Evolutionary conservation across 2,113 vertebrate genomes (phyloP).

Genomic region (Harpagus bidentatus): DNA sequence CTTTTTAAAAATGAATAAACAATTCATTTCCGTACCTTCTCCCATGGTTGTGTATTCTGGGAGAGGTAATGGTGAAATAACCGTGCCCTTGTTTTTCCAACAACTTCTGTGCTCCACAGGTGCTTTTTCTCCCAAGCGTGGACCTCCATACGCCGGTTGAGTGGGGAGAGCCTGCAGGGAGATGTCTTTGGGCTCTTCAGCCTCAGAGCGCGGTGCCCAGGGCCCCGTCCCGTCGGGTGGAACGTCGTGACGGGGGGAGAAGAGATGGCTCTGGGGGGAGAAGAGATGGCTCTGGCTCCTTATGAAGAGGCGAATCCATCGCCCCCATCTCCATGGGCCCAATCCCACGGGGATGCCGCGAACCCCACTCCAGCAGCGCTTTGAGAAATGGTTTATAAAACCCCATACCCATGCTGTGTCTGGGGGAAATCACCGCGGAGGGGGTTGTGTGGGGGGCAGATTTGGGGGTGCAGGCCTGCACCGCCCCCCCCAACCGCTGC

Average conservation of each 20-base stretch:
- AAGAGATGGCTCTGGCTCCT: no score
- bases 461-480: neutral
- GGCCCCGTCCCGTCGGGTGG: no score
- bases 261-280: neutral
- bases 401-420: neutral
- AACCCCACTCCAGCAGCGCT: neutral
- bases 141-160: accelerated
- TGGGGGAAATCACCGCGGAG: neutral
- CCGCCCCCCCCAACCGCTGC: neutral
- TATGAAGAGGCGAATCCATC: no score
- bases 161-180: neutral
- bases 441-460: no score
- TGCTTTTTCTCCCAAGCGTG: accelerated
- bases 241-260: accelerated
- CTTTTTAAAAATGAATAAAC: neutral
- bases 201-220: no score
- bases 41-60: neutral
- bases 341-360: neutral
- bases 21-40: neutral
- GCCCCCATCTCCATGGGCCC: neutral
- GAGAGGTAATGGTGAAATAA: neutral
- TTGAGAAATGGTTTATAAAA: neutral
- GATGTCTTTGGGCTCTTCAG: neutral
- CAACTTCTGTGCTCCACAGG: neutral
- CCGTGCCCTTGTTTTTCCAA: neutral